A percentile compares a stretch with the other conserved stretches of the same genome.
phyloP scores from a whole-genome alignment of 2,797 vertebrate species.

The Carduelis carduelis region DNA sequence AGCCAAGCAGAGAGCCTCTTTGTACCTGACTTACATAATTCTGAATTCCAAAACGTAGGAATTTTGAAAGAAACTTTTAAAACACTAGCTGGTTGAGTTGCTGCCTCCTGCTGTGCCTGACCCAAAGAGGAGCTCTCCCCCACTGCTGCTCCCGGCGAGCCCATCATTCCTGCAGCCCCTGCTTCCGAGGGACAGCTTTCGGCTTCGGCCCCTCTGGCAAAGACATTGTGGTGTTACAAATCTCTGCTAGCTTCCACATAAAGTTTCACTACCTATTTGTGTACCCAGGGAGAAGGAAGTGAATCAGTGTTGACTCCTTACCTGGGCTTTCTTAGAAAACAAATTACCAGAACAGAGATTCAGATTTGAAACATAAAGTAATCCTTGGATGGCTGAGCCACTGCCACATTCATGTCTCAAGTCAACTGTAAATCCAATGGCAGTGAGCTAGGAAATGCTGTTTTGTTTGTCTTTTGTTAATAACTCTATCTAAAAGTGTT shows the following conservation, averaged over 20 bases:
- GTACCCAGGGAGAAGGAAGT: background rate
- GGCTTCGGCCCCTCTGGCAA: background rate
- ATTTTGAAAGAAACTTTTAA: background rate
- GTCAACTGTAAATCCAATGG: background rate
- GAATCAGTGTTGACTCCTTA: background rate
- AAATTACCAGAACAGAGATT: background rate
- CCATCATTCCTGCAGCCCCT: background rate
- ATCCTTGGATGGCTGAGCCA: background rate
- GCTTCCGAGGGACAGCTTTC: background rate
- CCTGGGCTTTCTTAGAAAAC: background rate
- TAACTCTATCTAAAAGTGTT: background rate
- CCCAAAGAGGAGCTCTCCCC: background rate
- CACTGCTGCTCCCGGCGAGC: accelerated
- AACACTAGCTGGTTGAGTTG: background rate
- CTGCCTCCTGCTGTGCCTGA: background rate
- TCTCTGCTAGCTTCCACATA: background rate
- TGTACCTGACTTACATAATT: background rate
- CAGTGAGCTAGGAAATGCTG: background rate
- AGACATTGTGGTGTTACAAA: background rate
- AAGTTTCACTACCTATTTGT: background rate
- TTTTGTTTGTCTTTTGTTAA: background rate
- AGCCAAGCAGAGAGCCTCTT: background rate
- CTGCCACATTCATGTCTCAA: background rate
- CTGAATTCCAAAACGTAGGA: background rate
- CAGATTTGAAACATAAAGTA: background rate